These are phyloP conservation scores for Diadema setosum DNA, from an alignment of 35 echinoderm and acorn worm species.

Conservation along the genomic window DNA sequence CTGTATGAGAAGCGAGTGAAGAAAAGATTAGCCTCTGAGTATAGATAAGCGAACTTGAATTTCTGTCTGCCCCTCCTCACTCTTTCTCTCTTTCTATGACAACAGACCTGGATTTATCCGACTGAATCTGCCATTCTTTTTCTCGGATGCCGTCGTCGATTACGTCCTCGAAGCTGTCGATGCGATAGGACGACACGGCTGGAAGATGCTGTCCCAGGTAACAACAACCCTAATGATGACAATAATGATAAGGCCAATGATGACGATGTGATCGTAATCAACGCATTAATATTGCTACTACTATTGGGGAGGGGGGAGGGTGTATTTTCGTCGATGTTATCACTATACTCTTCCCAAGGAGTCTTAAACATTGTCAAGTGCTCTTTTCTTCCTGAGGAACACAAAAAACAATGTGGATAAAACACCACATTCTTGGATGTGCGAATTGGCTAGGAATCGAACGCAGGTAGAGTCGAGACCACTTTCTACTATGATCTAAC, in stretches of 20 bases:
- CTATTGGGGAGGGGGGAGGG: neutral
- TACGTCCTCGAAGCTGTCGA: conserved; percentile 83
- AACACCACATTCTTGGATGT: too few relatives aligned
- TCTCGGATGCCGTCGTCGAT: conserved; percentile 69
- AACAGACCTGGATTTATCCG: conserved; percentile 88
- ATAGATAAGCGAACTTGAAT: neutral
- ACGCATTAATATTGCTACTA: neutral
- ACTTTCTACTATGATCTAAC: too few relatives aligned
- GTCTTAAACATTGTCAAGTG: neutral
- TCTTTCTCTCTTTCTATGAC: neutral
- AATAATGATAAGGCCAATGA: neutral
- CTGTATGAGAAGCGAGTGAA: too few relatives aligned
- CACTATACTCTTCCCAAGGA: neutral
- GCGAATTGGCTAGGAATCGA: too few relatives aligned
- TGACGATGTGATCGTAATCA: too few relatives aligned
- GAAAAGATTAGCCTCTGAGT: too few relatives aligned
- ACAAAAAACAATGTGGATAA: neutral
- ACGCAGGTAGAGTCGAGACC: too few relatives aligned
- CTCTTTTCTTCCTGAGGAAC: neutral
- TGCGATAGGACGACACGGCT: conserved; percentile 74
- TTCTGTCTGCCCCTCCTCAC: neutral
- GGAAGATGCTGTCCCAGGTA: conserved; percentile 89
- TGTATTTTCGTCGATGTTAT: neutral
- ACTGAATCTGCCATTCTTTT: conserved; percentile 90
- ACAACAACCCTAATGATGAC: too few relatives aligned